Percentiles rank a stretch among this genome's conserved stretches.
Evolutionary conservation across 2,888 invertebrate species (phyloP).

Genomic region (Drosophila mimetica): DNA sequence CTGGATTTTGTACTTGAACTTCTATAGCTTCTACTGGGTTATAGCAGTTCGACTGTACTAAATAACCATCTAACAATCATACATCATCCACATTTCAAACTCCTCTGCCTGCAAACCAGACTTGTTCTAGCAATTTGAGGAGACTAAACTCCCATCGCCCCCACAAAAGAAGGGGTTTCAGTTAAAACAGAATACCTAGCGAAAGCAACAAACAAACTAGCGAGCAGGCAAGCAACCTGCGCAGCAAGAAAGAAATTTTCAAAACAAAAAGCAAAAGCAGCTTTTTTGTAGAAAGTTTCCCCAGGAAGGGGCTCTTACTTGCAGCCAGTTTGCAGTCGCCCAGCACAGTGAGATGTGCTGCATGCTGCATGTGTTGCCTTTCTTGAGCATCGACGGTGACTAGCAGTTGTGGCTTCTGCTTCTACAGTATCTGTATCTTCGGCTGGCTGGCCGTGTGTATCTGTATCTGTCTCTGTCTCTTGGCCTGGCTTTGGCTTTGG

Average conservation of each 20-base stretch:
- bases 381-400: slow-evolving; percentile 64
- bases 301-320: slow-evolving; percentile 33
- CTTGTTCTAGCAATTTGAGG: slow-evolving; percentile 9
- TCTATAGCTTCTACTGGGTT: neutral
- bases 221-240: slow-evolving; percentile 32
- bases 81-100: neutral
- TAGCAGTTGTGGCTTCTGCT: slow-evolving; percentile 62
- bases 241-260: slow-evolving; percentile 48
- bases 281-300: slow-evolving; percentile 58
- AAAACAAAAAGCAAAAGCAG: slow-evolving; percentile 49
- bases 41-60: neutral
- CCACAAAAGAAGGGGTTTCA: slow-evolving; percentile 6
- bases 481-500: slow-evolving; percentile 28
- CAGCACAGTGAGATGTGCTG: slow-evolving; percentile 33
- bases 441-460: neutral
- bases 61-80: too few species aligned
- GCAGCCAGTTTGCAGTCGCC: slow-evolving; percentile 50
- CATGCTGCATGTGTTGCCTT: slow-evolving; percentile 49
- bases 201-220: slow-evolving; percentile 36
- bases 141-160: slow-evolving; percentile 4
- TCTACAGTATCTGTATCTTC: slow-evolving; percentile 48
- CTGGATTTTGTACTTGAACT: too few species aligned
- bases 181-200: slow-evolving; percentile 31
- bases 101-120: neutral
- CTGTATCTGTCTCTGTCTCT: slow-evolving; percentile 3